Conservation (phyloP, 2,888 invertebrate genomes). For the Vandiemenella viatica region DNA sequence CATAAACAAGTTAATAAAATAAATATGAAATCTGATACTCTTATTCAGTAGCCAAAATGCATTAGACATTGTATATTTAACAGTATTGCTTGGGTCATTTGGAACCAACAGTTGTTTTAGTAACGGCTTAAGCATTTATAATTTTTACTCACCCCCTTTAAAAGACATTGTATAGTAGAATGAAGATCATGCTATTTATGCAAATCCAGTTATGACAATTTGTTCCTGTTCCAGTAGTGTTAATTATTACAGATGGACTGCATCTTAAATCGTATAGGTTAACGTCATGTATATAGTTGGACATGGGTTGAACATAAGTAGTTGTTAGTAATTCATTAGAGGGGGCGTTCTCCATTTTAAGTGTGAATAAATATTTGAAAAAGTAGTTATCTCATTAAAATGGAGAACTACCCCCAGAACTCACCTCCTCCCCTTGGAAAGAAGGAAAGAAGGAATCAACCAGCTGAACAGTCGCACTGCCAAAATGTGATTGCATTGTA, state of each 20-base stretch:
- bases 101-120: too few species aligned
- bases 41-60: too few species aligned
- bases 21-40: too few species aligned
- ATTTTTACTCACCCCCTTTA: too few species aligned
- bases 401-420: background rate
- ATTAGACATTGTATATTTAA: too few species aligned
- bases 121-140: too few species aligned
- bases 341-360: background rate
- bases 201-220: background rate
- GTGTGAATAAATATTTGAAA: background rate
- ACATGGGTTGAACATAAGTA: background rate
- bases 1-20: too few species aligned
- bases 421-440: background rate
- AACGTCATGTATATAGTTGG: background rate
- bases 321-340: background rate
- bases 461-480: slow-evolving; percentile 13
- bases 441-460: slow-evolving; percentile 5
- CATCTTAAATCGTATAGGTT: background rate
- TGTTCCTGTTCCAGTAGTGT: background rate
- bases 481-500: slow-evolving; percentile 14
- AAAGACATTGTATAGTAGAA: background rate
- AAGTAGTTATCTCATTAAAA: background rate
- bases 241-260: background rate
- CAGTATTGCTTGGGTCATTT: too few species aligned
- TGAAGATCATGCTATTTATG: background rate